Evolutionary conservation across 2,888 invertebrate genomes (phyloP).

Genomic region (Hyposoter dolosus): DNA sequence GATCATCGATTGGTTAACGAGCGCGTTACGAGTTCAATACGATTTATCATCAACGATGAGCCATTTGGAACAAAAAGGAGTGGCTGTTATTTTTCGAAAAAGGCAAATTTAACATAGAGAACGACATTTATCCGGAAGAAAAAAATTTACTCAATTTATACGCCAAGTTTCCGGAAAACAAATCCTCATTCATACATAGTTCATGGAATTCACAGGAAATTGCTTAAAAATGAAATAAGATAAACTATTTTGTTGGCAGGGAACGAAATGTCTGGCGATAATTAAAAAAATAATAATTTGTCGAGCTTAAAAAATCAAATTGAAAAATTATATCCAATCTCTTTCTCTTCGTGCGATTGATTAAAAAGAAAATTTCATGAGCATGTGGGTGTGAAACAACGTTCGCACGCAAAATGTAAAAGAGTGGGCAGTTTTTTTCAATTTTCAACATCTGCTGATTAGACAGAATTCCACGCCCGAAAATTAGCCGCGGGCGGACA

Average conservation of each 20-base stretch:
- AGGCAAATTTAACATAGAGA: background rate
- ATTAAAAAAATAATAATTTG: background rate
- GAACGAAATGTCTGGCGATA: no score
- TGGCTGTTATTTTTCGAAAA: background rate
- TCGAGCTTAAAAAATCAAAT: background rate
- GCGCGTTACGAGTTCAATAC: conserved; percentile 20
- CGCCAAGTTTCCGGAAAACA: background rate
- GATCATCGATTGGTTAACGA: conserved; percentile 51
- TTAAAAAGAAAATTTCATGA: background rate
- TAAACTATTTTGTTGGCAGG: no score
- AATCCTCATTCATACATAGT: background rate
- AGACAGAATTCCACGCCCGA: background rate
- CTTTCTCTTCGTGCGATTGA: background rate
- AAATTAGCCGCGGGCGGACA: background rate
- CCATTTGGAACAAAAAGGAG: background rate
- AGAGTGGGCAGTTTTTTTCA: background rate
- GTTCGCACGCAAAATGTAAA: background rate
- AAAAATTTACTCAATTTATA: background rate
- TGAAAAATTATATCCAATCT: conserved; percentile 6
- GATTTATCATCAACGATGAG: conserved; percentile 45
- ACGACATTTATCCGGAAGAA: background rate
- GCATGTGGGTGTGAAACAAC: background rate
- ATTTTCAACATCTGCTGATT: conserved; percentile 27
- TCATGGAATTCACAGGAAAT: background rate
- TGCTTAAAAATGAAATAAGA: no score